These are phyloP conservation scores for Dromococcyx pavoninus DNA, from an alignment of 2,797 vertebrate species.

Conservation along the genomic window DNA sequence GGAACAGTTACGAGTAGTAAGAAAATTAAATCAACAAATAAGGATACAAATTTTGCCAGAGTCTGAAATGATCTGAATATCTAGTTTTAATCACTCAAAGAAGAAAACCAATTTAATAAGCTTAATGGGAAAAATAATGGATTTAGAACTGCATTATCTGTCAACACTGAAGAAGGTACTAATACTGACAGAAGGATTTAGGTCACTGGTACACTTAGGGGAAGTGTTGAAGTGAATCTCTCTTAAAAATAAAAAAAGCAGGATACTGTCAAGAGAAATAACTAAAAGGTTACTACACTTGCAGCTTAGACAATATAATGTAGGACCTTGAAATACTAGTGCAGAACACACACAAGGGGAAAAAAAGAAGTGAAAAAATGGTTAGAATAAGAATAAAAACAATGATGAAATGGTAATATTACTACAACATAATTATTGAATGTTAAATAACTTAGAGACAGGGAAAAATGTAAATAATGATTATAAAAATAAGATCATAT, in stretches of 20 bases:
- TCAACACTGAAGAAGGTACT: neutral
- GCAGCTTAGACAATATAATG: neutral
- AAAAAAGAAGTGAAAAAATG: no score
- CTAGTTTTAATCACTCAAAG: neutral
- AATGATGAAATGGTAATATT: neutral
- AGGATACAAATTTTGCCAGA: neutral
- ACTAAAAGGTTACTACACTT: neutral
- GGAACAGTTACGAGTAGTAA: neutral
- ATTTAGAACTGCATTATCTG: neutral
- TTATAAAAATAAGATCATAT: neutral
- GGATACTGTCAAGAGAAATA: neutral
- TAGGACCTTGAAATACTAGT: neutral
- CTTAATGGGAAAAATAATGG: neutral
- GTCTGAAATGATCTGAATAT: neutral
- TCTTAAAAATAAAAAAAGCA: neutral
- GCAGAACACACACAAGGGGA: rapidly evolving
- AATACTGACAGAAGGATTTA: neutral
- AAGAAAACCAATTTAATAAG: neutral
- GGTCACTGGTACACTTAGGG: no score
- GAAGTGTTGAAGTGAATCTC: neutral
- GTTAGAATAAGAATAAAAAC: neutral
- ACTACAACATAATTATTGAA: neutral
- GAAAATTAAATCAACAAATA: neutral
- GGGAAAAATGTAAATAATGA: neutral
- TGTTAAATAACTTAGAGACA: neutral